phyloP scores from a whole-genome alignment of 2,888 invertebrate genomes.

The Trisateles emortualis region DNA sequence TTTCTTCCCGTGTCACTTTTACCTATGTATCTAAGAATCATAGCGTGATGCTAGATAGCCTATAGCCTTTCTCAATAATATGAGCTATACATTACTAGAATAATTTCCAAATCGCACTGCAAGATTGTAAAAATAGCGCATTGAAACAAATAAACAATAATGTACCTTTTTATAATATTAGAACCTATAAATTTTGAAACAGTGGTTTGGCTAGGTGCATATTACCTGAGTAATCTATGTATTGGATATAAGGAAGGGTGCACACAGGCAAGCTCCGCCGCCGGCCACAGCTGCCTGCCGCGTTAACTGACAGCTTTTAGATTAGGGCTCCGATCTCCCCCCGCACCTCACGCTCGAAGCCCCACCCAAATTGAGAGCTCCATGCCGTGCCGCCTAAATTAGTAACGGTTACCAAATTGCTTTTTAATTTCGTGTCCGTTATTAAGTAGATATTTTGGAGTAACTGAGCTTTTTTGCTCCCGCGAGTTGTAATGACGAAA shows the following conservation, averaged over 20 bases:
- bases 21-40: too few relatives aligned
- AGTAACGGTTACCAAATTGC: constrained; percentile 85
- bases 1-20: too few relatives aligned
- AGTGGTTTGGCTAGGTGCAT: constrained; percentile 28
- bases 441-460: constrained; percentile 70
- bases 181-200: constrained; percentile 25
- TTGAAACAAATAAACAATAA: background rate
- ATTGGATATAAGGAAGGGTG: constrained; percentile 64
- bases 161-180: background rate
- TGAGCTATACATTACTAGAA: too few relatives aligned
- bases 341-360: constrained; percentile 52
- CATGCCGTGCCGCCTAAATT: constrained; percentile 78
- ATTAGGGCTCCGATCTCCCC: constrained; percentile 72
- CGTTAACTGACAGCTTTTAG: constrained; percentile 84
- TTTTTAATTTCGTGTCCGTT: constrained; percentile 83
- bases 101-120: too few relatives aligned
- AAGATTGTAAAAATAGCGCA: too few relatives aligned
- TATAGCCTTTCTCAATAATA: too few relatives aligned
- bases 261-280: constrained; percentile 53
- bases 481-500: constrained; percentile 28
- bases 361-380: constrained; percentile 81
- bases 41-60: too few relatives aligned
- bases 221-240: constrained; percentile 47
- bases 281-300: constrained; percentile 74
- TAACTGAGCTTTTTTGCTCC: constrained; percentile 52